phyloP scores from a whole-genome alignment of 2,797 vertebrate species.

The Chelidonichthys spinosus region DNA sequence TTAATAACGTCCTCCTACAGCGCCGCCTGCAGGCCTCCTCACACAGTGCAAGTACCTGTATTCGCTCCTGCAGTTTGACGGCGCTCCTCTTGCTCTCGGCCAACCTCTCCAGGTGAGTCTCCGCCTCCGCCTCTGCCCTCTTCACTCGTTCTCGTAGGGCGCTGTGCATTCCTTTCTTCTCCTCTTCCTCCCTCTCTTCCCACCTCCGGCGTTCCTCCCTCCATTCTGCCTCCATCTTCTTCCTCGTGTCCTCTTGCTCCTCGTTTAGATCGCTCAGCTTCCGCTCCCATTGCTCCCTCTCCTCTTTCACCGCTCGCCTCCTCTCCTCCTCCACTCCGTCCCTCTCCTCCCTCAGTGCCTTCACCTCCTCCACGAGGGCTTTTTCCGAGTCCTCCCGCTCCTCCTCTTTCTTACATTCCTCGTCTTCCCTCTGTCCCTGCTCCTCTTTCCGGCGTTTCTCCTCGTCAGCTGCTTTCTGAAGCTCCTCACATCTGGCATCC shows the following conservation, averaged over 20 bases:
- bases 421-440: conserved; percentile 53
- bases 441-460: conserved; percentile 59
- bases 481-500: conserved; percentile 75
- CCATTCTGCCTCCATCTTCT: conserved; percentile 85
- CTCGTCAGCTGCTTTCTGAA: conserved; percentile 71
- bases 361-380: conserved; percentile 78
- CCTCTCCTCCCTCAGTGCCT: conserved; percentile 75
- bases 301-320: conserved; percentile 77
- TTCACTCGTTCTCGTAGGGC: conserved; percentile 89
- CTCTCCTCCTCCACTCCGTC: conserved; percentile 76
- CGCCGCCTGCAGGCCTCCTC: too few relatives aligned
- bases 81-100: conserved; percentile 88
- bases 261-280: conserved; percentile 82
- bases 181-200: conserved; percentile 90
- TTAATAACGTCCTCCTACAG: too few relatives aligned
- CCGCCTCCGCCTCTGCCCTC: conserved; percentile 89
- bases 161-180: conserved; percentile 86
- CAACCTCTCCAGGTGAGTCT: conserved; percentile 87
- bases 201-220: conserved; percentile 86
- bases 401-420: conserved; percentile 71
- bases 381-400: conserved; percentile 75
- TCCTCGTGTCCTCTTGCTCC: conserved; percentile 85
- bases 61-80: conserved; percentile 90
- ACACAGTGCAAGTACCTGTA: conserved; percentile 85
- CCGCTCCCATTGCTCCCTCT: conserved; percentile 78